phyloP scores from a whole-genome alignment of 2,797 vertebrate genomes.

The Clarias platycephalus region DNA sequence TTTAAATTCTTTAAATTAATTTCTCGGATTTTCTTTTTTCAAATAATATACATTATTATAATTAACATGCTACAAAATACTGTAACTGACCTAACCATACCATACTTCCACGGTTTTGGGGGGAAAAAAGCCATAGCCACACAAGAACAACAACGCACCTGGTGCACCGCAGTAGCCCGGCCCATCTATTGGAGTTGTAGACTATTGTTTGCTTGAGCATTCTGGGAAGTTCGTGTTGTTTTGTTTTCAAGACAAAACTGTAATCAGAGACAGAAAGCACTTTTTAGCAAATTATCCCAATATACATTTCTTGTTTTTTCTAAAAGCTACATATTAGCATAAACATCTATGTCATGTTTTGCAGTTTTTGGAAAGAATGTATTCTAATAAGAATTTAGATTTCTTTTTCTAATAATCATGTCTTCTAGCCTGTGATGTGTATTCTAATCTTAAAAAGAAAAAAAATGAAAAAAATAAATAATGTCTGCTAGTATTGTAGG shows the following conservation, averaged over 20 bases:
- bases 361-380: not conserved
- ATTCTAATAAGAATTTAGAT: not conserved
- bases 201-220: not conserved
- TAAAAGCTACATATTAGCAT: not conserved
- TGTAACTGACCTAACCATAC: no score
- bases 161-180: not conserved
- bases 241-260: not conserved
- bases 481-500: not conserved
- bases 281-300: not conserved
- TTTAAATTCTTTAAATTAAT: not conserved
- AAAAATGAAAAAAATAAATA: not conserved
- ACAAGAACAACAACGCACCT: not conserved
- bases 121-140: not conserved
- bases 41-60: not conserved
- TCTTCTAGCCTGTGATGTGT: not conserved
- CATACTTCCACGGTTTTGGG: not conserved
- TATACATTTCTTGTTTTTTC: not conserved
- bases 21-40: not conserved
- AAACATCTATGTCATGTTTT: not conserved
- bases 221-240: slow-evolving; percentile 5
- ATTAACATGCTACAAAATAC: no score
- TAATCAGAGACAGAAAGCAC: not conserved
- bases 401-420: not conserved
- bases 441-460: not conserved
- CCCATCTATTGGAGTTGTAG: not conserved